Base-by-base conservation (phyloP, 2,113 vertebrate species). In the Perca schrenkii region DNA sequence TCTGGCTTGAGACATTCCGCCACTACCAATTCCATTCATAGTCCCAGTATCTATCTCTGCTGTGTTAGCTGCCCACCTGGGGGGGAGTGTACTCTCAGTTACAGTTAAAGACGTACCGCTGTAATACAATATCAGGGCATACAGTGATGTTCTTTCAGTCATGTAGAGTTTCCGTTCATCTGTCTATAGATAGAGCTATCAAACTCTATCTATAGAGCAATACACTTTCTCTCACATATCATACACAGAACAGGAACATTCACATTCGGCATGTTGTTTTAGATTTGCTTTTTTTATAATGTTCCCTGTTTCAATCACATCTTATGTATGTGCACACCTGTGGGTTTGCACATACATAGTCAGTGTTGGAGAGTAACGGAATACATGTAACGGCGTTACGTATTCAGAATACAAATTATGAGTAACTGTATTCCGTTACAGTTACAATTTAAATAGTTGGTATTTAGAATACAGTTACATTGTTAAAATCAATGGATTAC, bases 111-210 rank as follows among this genome's bases (percentile, higher is more conserved):
- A 12, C 25, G 7, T 34, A 50, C 52, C 5, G 7, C 21, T 68
- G 47, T 21, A 68, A 68, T 21, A 68, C 47, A 52, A 52, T 52
- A 52, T 68, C 47, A 52, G 28, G 15, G 4, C 22, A 68, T 52
- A 52, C 25, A 7, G 16, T 16, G 17, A 19, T 21, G 11, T 7
- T 2, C 43, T 66, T 47, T 49, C 43, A 49, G 22, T 6, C 63
- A 66, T 49, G n/a, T 22, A 2, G 62, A 64, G 21, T 43, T 43
- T 22, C 62, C 6, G 36, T 22, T n/a, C 10, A 3, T 40, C 34
- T 63, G 61, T 64, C 14, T 49, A 49, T 25, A 66, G 43, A 66
- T 66, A 66, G n/a, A 25, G 13, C 63, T 67, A 47, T 65, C 21
- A 14, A 46, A 22, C 12, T 46, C 21, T 46, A 25, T 47, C n/a